Evolutionary conservation across 2,797 vertebrate species (phyloP), one percentile per base, ranked within the genome.

Genomic region (Pantherophis vulpinus): DNA sequence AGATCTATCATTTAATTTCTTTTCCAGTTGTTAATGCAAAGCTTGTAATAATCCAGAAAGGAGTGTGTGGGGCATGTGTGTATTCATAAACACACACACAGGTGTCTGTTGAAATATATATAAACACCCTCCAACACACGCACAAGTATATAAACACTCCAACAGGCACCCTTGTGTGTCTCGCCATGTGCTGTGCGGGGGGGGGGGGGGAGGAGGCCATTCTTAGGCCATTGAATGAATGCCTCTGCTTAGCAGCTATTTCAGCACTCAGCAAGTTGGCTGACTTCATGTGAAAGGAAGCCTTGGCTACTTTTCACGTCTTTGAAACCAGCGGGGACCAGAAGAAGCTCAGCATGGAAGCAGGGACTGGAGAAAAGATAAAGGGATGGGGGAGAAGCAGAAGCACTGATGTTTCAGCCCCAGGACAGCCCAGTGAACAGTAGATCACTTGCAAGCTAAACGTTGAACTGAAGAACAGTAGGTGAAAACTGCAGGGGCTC

Each of bases 201-300:
- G 2, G 14, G 58, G 32, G 25, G 32, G 20, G 25, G 20, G 47
- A n/a, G 86, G 25, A 63, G 61, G 27, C 27, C 61, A 60, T 10
- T n/a, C 55, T 55, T 70, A 20, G 42, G 61, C 42, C 74, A 29
- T 61, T n/a, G 27, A 12, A 42, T 55, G 29, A 92, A 70, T 88
- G 86, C 66, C 70, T 91, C 10, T 58, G 42, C 54, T 88, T 79
- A n/a, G 66, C 66, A 89, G 56, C 87, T 89, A 42, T 89, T 92
- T 51, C 27, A 89, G 61, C 87, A 83, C 55, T 89, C 87, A 60
- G 66, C 56, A 89, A 83, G 20, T n/a, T 54, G 55, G 18, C 55
- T 92, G 37, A 89, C 66, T 83, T 83, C 91, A 89, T 89, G 56
- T 83, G 87, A 92, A 92, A 92, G 20, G 47, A 92, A 92, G 37